Evolutionary conservation across 2,888 invertebrate genomes (phyloP).

Genomic region (Mythimna ferrago): DNA sequence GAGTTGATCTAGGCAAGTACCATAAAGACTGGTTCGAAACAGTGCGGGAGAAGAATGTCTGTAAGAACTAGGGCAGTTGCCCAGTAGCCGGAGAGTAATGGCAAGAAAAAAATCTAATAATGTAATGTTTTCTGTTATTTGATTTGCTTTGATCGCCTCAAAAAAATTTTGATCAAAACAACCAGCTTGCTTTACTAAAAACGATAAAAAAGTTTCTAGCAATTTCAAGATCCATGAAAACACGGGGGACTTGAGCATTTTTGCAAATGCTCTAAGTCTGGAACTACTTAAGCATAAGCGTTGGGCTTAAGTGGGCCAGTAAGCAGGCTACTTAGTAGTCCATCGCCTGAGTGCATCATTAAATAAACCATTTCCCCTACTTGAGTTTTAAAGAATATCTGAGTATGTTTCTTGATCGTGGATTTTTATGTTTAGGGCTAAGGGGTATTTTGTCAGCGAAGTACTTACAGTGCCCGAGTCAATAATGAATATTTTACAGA

Average conservation of each 20-base stretch:
- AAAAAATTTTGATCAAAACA: neutral
- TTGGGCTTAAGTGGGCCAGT: slow-evolving; percentile 60
- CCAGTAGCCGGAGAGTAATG: too few relatives aligned
- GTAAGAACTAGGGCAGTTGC: too few relatives aligned
- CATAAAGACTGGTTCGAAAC: too few relatives aligned
- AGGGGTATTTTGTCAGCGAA: too few relatives aligned
- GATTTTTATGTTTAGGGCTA: slow-evolving; percentile 4
- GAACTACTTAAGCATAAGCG: slow-evolving; percentile 57
- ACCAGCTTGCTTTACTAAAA: neutral
- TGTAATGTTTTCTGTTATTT: neutral
- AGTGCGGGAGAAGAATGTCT: too few relatives aligned
- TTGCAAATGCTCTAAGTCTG: slow-evolving; percentile 47
- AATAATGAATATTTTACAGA: too few relatives aligned
- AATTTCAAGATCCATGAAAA: slow-evolving; percentile 23
- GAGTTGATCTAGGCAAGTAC: too few relatives aligned
- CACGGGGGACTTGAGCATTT: slow-evolving; percentile 31
- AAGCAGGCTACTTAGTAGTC: slow-evolving; percentile 64
- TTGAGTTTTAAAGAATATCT: slow-evolving; percentile 59
- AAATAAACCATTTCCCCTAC: slow-evolving; percentile 60
- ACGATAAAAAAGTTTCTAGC: slow-evolving; percentile 10
- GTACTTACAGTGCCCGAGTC: neutral
- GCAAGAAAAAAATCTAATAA: too few relatives aligned
- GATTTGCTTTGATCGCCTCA: neutral
- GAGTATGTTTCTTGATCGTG: slow-evolving; percentile 49
- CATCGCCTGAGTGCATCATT: slow-evolving; percentile 63